Evolutionary conservation across 2,113 vertebrate genomes (phyloP), one percentile per base, ranked within the genome.

Genomic region (Meles meles): DNA sequence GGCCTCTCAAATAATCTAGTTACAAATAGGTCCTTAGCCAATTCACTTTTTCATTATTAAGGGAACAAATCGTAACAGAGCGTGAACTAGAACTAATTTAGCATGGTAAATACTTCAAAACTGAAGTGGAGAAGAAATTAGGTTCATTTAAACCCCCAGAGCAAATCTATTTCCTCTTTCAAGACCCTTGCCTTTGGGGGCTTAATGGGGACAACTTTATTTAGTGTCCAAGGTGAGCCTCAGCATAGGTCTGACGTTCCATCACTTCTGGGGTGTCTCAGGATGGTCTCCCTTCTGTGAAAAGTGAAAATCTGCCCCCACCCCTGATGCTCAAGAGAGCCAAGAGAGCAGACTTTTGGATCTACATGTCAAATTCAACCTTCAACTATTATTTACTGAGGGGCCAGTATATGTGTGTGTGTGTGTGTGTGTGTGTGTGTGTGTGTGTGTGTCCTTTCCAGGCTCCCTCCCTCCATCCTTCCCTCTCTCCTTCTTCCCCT

Each of bases 1-100:
- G 63, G 17, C 79, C 44, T 87, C 84, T 20, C 44, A 39, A 8
- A 92, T 65, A 83, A 92, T 87, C 59, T 39, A 55, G 72, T 49
- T 76, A 20, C n/a, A 47, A n/a, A 47, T 31, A 90, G 57, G 59
- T 77, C 72, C 76, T 94, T 34, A 47, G 88, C 34, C 74, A 83
- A 67, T 90, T 87, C 52, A 61, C 23, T 52, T 67, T 87, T 79
- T 49, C 84, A 83, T 94, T 65, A 71, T 79, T 63, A 79, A 81
- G 85, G 90, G 52, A 92, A 71, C 31, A 71, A 29, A 88, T 90
- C 39, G 74, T 85, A 86, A 59, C 44, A 27, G 34, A 84, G 47
- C 20, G 0, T 85, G 57, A 96, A 74, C 67, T 61, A 47, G 86
- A 94, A 84, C 55, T 88, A 81, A 96, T 90, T 88, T 39, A 88